phyloP scores from a whole-genome alignment of 2,113 vertebrate genomes.

The Chloropsis hardwickii region DNA sequence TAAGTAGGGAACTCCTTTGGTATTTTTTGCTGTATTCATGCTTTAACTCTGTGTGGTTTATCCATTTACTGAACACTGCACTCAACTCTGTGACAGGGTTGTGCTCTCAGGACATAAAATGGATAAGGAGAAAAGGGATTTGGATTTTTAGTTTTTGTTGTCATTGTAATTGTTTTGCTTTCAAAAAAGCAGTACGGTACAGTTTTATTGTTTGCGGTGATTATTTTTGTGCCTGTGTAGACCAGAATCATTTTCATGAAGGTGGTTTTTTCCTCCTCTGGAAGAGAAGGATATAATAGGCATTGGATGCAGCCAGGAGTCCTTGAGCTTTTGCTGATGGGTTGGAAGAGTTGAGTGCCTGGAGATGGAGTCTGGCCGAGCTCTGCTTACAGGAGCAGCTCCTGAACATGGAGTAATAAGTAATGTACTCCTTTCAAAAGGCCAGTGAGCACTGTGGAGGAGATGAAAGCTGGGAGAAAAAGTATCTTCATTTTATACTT shows the following conservation, averaged over 20 bases:
- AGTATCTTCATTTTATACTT: background rate
- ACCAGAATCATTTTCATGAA: background rate
- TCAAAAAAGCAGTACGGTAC: background rate
- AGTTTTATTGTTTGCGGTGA: background rate
- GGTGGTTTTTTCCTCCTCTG: background rate
- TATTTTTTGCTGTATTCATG: background rate
- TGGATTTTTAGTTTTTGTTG: background rate
- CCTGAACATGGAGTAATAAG: background rate
- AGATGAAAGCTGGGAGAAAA: background rate
- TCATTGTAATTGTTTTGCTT: background rate
- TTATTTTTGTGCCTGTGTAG: background rate
- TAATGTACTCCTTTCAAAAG: background rate
- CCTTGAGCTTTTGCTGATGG: background rate
- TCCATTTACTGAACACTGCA: background rate
- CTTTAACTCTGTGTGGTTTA: background rate
- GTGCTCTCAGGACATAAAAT: background rate
- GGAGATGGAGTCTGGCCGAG: background rate
- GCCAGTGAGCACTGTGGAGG: background rate
- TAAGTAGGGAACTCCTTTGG: background rate
- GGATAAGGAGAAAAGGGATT: background rate
- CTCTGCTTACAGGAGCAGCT: background rate
- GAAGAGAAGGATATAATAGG: background rate
- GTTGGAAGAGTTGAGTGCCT: background rate
- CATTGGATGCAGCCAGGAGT: background rate
- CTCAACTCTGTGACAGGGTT: background rate